Conservation (phyloP, 2,113 vertebrate species). For the Corvus hawaiiensis region DNA sequence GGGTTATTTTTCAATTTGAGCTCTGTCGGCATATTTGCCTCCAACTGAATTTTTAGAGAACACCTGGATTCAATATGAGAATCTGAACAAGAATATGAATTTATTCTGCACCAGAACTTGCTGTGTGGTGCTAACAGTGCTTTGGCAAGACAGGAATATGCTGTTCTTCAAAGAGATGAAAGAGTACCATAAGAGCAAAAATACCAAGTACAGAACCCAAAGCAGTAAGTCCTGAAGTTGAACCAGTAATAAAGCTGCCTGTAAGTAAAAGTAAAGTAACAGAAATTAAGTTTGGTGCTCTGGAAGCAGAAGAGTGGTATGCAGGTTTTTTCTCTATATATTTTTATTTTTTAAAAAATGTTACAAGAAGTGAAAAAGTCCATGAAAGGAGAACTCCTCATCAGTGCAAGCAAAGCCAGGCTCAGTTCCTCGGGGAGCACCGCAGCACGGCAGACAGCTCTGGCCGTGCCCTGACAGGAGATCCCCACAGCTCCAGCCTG, state of each 20-base stretch:
- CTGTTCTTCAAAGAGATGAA: neutral
- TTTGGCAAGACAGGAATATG: neutral
- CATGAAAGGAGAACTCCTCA: neutral
- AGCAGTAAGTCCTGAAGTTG: neutral
- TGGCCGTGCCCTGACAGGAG: neutral
- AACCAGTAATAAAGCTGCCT: neutral
- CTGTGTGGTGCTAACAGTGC: neutral
- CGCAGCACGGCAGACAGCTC: fast-evolving
- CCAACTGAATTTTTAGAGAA: neutral
- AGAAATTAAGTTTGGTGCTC: neutral
- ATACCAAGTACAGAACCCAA: neutral
- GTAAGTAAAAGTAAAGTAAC: neutral
- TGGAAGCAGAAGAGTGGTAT: neutral
- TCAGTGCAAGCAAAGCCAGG: neutral
- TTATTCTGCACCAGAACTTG: neutral
- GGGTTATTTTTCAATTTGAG: neutral
- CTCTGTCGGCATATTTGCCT: neutral
- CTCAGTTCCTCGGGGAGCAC: fast-evolving
- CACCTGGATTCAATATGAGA: slow-evolving; percentile 26
- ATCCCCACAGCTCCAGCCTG: neutral
- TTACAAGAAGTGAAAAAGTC: neutral
- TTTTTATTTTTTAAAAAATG: neutral
- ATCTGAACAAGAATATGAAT: neutral
- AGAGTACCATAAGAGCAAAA: neutral
- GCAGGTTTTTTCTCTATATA: fast-evolving